Evolutionary conservation across 2,113 vertebrate genomes (phyloP), one percentile per base, ranked within the genome.

Genomic region (Eleginops maclovinus): DNA sequence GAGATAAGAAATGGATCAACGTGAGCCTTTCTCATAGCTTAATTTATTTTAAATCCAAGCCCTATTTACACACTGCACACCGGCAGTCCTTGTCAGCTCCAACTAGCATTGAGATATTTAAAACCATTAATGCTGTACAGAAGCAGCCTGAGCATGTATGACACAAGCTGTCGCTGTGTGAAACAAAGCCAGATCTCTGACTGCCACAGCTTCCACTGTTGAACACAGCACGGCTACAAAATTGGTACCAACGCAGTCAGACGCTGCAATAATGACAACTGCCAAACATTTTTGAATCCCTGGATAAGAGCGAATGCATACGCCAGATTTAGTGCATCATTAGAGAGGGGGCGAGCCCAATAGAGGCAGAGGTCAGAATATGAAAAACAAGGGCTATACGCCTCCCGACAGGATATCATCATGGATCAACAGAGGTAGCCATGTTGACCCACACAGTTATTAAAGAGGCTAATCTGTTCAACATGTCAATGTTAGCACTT

Each of bases 401-500:
- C 82, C 91, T 93, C 88, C 83, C 93, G 82, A 94, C 94, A 94
- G 95, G 92, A 93, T 92, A 91, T 94, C 88, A 93, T 96, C 90
- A 91, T 84, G 92, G 95, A 95, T 93, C 90, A 92, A 80, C 88
- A 87, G 92, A 83, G 0, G 91, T 90, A 94, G 94, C 89, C 95
- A 94, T 88, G 93, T 94, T 94, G 94, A 94, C 93, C 93, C 88
- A 75, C 90, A 91, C 88, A 60, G 90, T 94, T 95, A 95, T 95
- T 94, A 95, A 94, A 96, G 90, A 94, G 95, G 94, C 94, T 95
- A 96, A 96, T 95, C 95, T 95, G 95, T 96, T 96, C 95, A 96
- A 97, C 95, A 95, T 96, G 95, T 95, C 95, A 96, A 96, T 95
- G 96, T 95, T 96, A 97, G 96, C 96, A 96, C 95, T 96, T 97